Evolutionary conservation across 2,113 vertebrate genomes (phyloP), one percentile per base, ranked within the genome.

Genomic region (Ceyx margarethae): DNA sequence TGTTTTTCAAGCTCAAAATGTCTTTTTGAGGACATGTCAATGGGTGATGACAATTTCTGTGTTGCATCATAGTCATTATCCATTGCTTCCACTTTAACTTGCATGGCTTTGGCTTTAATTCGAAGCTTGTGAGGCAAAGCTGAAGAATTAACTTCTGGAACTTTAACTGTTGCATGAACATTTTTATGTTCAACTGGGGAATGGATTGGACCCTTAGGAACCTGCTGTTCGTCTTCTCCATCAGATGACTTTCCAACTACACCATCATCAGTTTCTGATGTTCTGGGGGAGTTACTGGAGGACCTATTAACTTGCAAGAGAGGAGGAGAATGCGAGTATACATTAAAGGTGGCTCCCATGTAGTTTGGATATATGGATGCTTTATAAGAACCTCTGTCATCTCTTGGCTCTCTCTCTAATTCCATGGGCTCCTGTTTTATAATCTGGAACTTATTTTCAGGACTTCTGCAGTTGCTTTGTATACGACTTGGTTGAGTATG

Each of bases 101-200:
- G 99, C 97, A 98, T 97, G 96, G 98, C 98, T 96, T 98, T 98
- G 96, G 98, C 98, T 95, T 99, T 99, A 93, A 99, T 98, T 61
- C 99, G 96, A 75, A 99, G 98, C 96, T 99, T 99, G 93, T 99
- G 99, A 28, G 99, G 99, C 97, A 99, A 94, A 82, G 99, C 99
- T 25, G 99, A 98, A 67, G 98, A 97, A 81, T 95, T 97, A 51
- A 97, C 93, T 56, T 99, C 99, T 28, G 99, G 98, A 89, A 99
- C 99, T 94, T 99, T 99, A 61, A 98, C 97, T 9, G 98, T 97
- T 66, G 98, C 97, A 10, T 98, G 98, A 57, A 97, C 94, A 17
- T 97, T 99, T 87, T 97, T 98, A 13, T 98, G 98, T 93, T 99
- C 98, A 10, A 97, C 96, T 2, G 96, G 96, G 64, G 98, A 97